Evolutionary conservation across 2,113 vertebrate species (phyloP), one percentile per base, ranked within the genome.

Genomic region (Phoxinus phoxinus): DNA sequence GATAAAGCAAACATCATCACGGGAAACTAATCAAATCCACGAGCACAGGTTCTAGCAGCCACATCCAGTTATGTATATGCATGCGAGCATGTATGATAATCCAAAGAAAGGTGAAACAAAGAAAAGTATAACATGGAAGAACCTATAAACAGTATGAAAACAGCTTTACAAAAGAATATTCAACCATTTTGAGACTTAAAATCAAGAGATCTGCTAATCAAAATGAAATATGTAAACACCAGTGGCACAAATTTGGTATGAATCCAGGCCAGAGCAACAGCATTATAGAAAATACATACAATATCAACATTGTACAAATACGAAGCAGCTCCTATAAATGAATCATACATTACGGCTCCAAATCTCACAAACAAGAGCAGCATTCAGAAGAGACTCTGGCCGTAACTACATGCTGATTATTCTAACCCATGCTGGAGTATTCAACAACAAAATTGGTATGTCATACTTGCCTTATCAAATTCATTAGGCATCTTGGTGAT

Each of bases 1-100:
- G 56, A 6, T 32, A 37, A 78, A 79, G 84, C 44, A 85, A 79
- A 85, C 59, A 21, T 27, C 0, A 13, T 41, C 61, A 44, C 15
- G 73, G 41, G 27, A 56, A 78, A 85, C 44, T 2, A 32, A 25
- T 37, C 12, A 63, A 65, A 65, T 23, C 9, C 13, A 44, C 8
- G 7, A 41, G 23, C 19, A 59, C 7, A 37, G 76, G 23, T 27
- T 75, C 1, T 51, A 48, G 11, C 11, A 12, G 27, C 63, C 27
- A 32, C 11, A 4, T 48, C 46, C 46, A 48, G 37, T 41, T 8
- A 41, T 37, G 37, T 6, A 37, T 11, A 13, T 13, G 46, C 3
- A 48, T 48, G 46, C 9, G 12, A 12, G 44, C 2, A 46, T 46
- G 44, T 53, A 53, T 19, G 17, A 19, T 19, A 53, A 53, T 53